A percentile compares a stretch with the other conserved stretches of the same genome.
phyloP scores from a whole-genome alignment of 2,113 vertebrate genomes.

The Clarias gariepinus region DNA sequence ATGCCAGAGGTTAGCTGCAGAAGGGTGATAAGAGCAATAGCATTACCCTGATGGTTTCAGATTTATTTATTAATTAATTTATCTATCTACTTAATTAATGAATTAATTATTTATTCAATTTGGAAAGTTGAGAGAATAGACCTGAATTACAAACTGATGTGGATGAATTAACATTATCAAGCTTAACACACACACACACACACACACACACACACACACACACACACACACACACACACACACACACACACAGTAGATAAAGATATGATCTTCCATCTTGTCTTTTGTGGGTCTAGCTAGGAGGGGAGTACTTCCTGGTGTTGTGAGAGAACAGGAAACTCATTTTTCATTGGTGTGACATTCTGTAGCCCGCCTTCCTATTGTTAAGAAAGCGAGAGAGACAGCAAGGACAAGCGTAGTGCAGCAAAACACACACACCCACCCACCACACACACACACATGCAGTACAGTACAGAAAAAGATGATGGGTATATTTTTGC shows the following conservation, averaged over 20 bases:
- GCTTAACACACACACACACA: background rate
- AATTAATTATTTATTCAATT: background rate
- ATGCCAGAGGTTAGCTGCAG: background rate
- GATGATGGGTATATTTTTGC: background rate
- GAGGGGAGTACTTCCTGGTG: constrained; percentile 52
- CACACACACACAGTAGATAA: constrained; percentile 19
- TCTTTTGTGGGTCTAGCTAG: constrained; percentile 37
- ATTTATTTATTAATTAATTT: background rate
- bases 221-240: constrained; percentile 4
- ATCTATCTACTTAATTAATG: too few relatives aligned
- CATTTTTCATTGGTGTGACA: constrained; percentile 54
- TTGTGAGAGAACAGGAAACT: constrained; percentile 57
- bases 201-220: background rate
- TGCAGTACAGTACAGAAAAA: constrained; percentile 17
- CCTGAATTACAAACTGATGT: background rate
- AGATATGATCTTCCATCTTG: constrained; percentile 39
- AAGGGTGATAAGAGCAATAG: constrained; percentile 6
- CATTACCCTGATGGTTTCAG: background rate
- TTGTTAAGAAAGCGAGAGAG: constrained; percentile 50
- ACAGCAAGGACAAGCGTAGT: constrained; percentile 32
- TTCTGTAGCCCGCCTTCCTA: constrained; percentile 52
- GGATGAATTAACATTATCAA: background rate
- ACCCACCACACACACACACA: constrained; percentile 25
- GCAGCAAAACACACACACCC: constrained; percentile 18
- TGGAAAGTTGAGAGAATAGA: background rate